Evolutionary conservation across 2,113 vertebrate genomes (phyloP).

Genomic region (Stigmatopora nigra): DNA sequence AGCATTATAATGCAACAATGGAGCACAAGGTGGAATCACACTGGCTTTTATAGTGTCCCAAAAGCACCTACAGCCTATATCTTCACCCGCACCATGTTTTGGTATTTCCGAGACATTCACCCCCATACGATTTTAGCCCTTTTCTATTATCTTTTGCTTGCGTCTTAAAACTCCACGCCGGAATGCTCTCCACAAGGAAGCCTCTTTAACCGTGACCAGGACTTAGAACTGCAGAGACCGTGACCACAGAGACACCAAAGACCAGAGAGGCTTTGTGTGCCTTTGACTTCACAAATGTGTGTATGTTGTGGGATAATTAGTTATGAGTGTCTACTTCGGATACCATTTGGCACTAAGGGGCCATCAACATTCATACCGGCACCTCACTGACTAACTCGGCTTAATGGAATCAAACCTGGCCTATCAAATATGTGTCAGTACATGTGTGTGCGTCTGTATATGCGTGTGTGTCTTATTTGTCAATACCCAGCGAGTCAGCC

Average conservation of each 20-base stretch:
- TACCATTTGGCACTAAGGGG: conserved; percentile 44
- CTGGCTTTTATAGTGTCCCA: conserved; percentile 53
- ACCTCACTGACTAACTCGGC: conserved; percentile 59
- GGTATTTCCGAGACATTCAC: conserved; percentile 36
- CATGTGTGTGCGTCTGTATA: conserved; percentile 26
- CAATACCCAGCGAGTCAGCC: conserved; percentile 58
- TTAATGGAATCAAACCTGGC: conserved; percentile 62
- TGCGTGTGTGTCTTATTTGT: conserved; percentile 44
- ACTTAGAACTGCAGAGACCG: conserved; percentile 55
- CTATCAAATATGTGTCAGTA: conserved; percentile 53
- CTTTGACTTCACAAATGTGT: conserved; percentile 19
- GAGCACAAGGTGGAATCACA: conserved; percentile 47
- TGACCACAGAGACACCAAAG: conserved; percentile 55
- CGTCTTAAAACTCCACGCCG: conserved; percentile 41
- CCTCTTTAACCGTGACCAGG: conserved; percentile 63
- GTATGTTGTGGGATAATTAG: conserved; percentile 22
- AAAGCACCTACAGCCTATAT: conserved; percentile 54
- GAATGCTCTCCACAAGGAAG: conserved; percentile 49
- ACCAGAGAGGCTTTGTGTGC: conserved; percentile 31
- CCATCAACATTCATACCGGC: conserved; percentile 51
- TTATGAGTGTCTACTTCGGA: conserved; percentile 38
- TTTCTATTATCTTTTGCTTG: conserved; percentile 50
- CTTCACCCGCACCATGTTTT: conserved; percentile 44
- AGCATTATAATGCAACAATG: conserved; percentile 70
- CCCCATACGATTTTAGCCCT: conserved; percentile 44